These are phyloP conservation scores for Penaeus vannamei DNA, from an alignment of 1,140 invertebrate species.

Conservation along the genomic window DNA sequence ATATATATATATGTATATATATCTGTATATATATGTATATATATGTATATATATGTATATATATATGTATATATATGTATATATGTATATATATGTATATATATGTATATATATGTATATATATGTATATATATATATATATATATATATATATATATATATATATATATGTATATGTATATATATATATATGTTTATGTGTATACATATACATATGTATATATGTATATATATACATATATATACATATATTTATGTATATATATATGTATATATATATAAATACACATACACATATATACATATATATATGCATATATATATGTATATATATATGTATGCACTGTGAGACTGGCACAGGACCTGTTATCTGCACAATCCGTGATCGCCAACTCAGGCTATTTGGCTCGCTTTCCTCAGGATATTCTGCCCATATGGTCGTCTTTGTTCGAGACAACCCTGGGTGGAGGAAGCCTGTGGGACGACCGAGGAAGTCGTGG, in stretches of 20 bases:
- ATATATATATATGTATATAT: too few species aligned
- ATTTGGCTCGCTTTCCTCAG: too few species aligned
- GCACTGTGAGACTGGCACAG: too few species aligned
- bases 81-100: conserved; percentile 14
- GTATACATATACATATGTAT: conserved; percentile 16
- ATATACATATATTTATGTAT: neutral
- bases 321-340: too few species aligned
- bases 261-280: neutral
- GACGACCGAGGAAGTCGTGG: too few species aligned
- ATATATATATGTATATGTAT: conserved; percentile 8
- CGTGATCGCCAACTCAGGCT: too few species aligned
- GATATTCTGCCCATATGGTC: too few species aligned
- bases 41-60: conserved; percentile 4
- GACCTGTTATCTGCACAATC: too few species aligned
- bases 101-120: conserved; percentile 4
- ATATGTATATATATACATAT: neutral
- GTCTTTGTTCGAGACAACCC: too few species aligned
- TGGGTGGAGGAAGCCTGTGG: too few species aligned
- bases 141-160: conserved; percentile 16
- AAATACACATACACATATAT: neutral
- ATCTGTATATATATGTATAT: too few species aligned
- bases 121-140: conserved; percentile 9
- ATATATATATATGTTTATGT: conserved; percentile 9
- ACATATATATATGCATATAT: too few species aligned
- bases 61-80: conserved; percentile 5